These are phyloP conservation scores for Hydrocynus forskahlii DNA, from an alignment of 2,797 vertebrate genomes.

Conservation along the genomic window DNA sequence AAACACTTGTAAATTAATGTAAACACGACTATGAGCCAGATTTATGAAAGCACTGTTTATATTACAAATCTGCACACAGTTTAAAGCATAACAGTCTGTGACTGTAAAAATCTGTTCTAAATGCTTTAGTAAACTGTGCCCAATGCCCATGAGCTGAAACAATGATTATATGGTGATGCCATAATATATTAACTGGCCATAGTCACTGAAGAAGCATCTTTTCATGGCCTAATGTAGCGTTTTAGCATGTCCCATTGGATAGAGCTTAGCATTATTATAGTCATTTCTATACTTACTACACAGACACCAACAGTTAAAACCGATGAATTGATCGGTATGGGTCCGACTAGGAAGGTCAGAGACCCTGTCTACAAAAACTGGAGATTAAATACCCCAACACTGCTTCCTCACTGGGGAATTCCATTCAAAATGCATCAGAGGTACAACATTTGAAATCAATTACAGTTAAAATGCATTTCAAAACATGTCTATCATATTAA, in stretches of 20 bases:
- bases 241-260: constrained; percentile 1
- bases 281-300: neutral
- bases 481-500: constrained; percentile 15
- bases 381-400: constrained; percentile 32
- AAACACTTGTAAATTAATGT: constrained; percentile 26
- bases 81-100: neutral
- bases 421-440: constrained; percentile 25
- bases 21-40: constrained; percentile 17
- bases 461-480: constrained; percentile 38
- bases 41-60: constrained; percentile 25
- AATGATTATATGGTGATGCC: neutral
- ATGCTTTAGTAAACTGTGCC: neutral
- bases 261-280: neutral
- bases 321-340: neutral
- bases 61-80: constrained; percentile 16
- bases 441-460: constrained; percentile 24
- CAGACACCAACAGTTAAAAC: neutral
- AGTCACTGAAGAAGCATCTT: neutral
- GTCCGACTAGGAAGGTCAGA: constrained; percentile 2
- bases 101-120: neutral
- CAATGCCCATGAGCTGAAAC: neutral
- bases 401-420: constrained; percentile 27
- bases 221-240: neutral
- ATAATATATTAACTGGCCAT: constrained; percentile 9
- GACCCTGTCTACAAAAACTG: constrained; percentile 15